Base-by-base conservation (phyloP, 2,113 vertebrate species). In the Seriola dumerili region DNA sequence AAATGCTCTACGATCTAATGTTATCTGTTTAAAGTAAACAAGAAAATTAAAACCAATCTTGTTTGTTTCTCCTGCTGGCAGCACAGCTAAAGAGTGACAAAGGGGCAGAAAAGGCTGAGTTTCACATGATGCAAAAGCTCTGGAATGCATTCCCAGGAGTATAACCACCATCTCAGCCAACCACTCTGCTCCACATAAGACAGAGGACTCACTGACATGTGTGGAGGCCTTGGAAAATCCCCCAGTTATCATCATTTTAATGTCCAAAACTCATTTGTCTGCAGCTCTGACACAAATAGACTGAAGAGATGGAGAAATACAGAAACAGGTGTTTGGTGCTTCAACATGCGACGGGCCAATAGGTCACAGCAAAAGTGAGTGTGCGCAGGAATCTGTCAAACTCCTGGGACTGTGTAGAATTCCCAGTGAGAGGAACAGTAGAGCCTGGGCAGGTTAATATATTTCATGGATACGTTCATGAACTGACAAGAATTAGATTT, bases 41-140 rank as follows among this genome's bases (percentile, higher is more conserved):
- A 67, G 16, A 72, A 75, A 71, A 73, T 44, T 44, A 42, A 54
- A n/a, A 77, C 73, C 48, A 32, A 46, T 57, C 29, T 75, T 74
- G 73, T 90, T 87, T 92, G 74, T 89, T 87, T 81, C 78, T 50
- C 48, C 65, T 79, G 59, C 75, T 85, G 72, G 70, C 72, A 89
- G 83, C 57, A 62, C 36, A 65, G 72, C 67, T 70, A 73, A 36
- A 75, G n/a, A 68, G 81, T 87, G 81, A 86, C 82, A 89, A 86
- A 72, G 66, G 84, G 77, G 81, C 78, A 80, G 89, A 59, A 67
- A 83, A 59, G 87, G 78, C 86, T 85, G 87, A 85, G 85, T 93
- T 95, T 92, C 94, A 93, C 90, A 90, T 94, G 92, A 94, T 88
- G 86, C 91, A 88, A 84, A 90, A 73, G 78, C 78, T 89, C 86